Evolutionary conservation across 2,797 vertebrate species (phyloP), one percentile per base, ranked within the genome.

Genomic region (Aphelocoma californica): DNA sequence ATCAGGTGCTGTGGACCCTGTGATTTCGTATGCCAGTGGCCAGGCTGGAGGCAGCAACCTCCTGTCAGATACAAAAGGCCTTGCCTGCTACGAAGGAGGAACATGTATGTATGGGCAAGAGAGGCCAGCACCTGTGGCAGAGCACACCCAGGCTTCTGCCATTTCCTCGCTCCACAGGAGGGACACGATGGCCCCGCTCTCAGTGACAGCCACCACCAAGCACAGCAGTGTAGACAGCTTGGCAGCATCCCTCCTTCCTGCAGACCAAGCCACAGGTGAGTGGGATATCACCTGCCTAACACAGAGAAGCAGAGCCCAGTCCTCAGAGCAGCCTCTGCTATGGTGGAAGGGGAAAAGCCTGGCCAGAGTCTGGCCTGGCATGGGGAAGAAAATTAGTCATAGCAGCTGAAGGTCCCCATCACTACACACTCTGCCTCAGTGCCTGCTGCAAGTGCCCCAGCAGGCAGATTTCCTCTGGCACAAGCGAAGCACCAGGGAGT

Each of bases 241-340:
- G 0, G 79, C 64, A 69, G 67, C 50, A 32, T 61, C 51, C 12
- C 31, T 74, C 25, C 40, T 58, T 57, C 80, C 60, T 93, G 77
- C 69, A 74, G 61, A 81, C 28, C 60, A 66, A 83, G 86, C 66
- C 74, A 72, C 79, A 79, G 58, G 77, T 77, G 60, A 86, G 80
- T 47, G 56, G 31, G 42, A 72, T 14, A 18, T 70, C 29, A 72
- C 45, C 36, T 48, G 48, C n/a, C 45, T 51, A n/a, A 38, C 17
- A 25, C 1, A 14, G 28, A 90, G 32, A 21, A 74, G 60, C 71
- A 89, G 62, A 81, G 36, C 40, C 45, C 25, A n/a, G 60, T 16
- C 34, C 50, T 58, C 8, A 2, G 65, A 74, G 54, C 67, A 54
- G 66, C 31, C 20, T 28, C 32, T 80, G 54, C 5, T 65, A 28